Evolutionary conservation across 2,113 vertebrate genomes (phyloP), one percentile per base, ranked within the genome.

Genomic region (Phalacrocorax carbo): DNA sequence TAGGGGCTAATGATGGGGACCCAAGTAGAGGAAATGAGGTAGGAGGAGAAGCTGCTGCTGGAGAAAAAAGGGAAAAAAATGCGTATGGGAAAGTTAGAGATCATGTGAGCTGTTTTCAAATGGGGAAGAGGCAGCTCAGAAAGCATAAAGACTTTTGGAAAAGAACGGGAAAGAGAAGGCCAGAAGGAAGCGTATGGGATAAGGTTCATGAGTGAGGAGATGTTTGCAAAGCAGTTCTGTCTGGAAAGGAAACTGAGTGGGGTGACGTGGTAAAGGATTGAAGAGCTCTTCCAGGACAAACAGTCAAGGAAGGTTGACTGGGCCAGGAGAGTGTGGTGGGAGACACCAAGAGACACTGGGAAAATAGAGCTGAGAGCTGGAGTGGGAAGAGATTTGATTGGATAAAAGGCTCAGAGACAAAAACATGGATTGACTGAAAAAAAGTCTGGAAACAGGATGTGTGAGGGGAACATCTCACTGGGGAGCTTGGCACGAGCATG

Each of bases 11-110:
- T 54, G 51, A 44, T 40, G 69, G 82, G 27, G 21, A 76, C 65
- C 70, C 90, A 95, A 86, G 49, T 5, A 72, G 54, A 92, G 91
- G 70, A 95, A 94, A 96, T 79, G 11, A 71, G n/a, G 80, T 15
- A 44, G 93, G 57, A 96, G 62, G 42, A 92, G 73, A 79, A 87
- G 25, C 16, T 87, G 25, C 48, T 82, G 32, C 36, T 90, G 49
- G 44, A 91, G 77, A 84, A 81, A 86, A 10, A 51, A 55, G 20
- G 15, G 0, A 5, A 30, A 44, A 26, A 34, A 83, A 78, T 7
- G 11, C 36, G 55, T 52, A 44, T 36, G 60, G 76, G 48, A 88
- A 87, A 93, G 61, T 72, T 27, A 52, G 48, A 84, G 18, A 42
- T 93, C 36, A 44, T 86, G 44, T 79, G 57, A 86, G 29, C 11